Percentiles rank a stretch among this genome's conserved stretches.
These are phyloP conservation scores for Daphoenositta chrysoptera DNA, from an alignment of 2,113 vertebrate species.

Conservation along the genomic window DNA sequence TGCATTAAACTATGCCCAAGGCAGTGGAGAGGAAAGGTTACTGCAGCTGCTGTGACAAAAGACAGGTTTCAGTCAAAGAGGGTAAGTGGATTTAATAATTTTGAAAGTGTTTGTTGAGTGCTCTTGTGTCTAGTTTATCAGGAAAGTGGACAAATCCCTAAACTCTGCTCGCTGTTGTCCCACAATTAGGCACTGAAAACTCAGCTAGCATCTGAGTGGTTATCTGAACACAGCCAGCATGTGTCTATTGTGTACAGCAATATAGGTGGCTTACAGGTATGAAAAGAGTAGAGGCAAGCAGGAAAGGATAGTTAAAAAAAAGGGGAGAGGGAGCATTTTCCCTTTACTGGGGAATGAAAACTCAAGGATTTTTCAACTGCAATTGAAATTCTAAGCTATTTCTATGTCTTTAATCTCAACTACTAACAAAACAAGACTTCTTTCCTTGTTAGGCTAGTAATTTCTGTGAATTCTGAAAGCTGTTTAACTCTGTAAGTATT, in stretches of 20 bases:
- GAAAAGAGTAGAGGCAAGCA: neutral
- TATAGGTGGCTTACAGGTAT: neutral
- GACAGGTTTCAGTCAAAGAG: neutral
- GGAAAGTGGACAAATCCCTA: neutral
- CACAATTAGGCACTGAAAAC: neutral
- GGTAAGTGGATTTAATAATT: neutral
- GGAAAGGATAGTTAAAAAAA: neutral
- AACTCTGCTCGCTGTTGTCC: neutral
- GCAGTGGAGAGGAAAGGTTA: neutral
- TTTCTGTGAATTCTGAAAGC: neutral
- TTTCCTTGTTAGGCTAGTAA: neutral
- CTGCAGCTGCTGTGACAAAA: neutral
- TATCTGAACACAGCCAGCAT: neutral
- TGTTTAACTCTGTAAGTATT: neutral
- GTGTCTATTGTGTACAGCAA: neutral
- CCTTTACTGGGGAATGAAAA: neutral
- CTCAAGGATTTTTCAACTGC: neutral
- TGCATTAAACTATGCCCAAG: neutral
- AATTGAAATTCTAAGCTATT: neutral
- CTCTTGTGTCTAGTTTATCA: neutral
- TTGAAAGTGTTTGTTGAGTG: neutral
- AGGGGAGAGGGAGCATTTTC: fast-evolving
- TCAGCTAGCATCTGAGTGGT: neutral
- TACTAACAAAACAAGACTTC: neutral
- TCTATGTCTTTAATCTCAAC: neutral